Evolutionary conservation across 2,888 invertebrate genomes (phyloP).

Genomic region (Agrotis ipsilon): DNA sequence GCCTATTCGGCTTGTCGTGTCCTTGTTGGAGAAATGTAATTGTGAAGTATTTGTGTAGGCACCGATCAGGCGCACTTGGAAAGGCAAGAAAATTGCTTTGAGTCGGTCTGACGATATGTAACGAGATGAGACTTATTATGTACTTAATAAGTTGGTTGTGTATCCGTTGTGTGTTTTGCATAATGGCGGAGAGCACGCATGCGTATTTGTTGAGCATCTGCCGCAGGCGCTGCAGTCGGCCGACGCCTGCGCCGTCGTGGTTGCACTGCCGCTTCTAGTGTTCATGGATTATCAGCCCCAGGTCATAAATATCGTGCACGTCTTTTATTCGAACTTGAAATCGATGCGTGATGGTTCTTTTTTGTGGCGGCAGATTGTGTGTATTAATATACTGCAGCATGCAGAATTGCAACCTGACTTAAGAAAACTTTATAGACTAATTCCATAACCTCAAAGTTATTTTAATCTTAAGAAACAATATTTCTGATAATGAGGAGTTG

Average conservation of each 20-base stretch:
- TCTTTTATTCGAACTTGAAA: slow-evolving; percentile 62
- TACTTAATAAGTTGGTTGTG: slow-evolving; percentile 78
- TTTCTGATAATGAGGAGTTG: background rate
- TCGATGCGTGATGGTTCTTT: slow-evolving; percentile 17
- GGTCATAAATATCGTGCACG: slow-evolving; percentile 71
- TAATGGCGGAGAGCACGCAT: slow-evolving; percentile 80
- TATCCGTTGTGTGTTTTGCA: slow-evolving; percentile 85
- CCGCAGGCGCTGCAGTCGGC: slow-evolving; percentile 67
- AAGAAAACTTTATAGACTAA: background rate
- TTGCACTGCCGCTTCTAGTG: slow-evolving; percentile 72
- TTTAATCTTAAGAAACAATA: background rate
- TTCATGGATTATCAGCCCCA: slow-evolving; percentile 69
- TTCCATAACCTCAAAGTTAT: background rate
- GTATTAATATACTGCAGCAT: slow-evolving; percentile 15
- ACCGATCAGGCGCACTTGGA: slow-evolving; percentile 63
- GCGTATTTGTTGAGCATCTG: slow-evolving; percentile 69
- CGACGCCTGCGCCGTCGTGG: slow-evolving; percentile 41
- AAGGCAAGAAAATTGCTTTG: slow-evolving; percentile 69
- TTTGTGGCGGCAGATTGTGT: slow-evolving; percentile 22
- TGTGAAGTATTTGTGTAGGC: slow-evolving; percentile 76
- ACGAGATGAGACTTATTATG: slow-evolving; percentile 79
- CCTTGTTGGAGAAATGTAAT: slow-evolving; percentile 75
- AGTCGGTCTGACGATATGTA: slow-evolving; percentile 68
- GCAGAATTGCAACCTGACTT: background rate
- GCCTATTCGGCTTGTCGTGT: slow-evolving; percentile 75